These are phyloP conservation scores for Pterobdella sp. DNA, from an alignment of 2,888 invertebrate genomes.

Conservation along the genomic window DNA sequence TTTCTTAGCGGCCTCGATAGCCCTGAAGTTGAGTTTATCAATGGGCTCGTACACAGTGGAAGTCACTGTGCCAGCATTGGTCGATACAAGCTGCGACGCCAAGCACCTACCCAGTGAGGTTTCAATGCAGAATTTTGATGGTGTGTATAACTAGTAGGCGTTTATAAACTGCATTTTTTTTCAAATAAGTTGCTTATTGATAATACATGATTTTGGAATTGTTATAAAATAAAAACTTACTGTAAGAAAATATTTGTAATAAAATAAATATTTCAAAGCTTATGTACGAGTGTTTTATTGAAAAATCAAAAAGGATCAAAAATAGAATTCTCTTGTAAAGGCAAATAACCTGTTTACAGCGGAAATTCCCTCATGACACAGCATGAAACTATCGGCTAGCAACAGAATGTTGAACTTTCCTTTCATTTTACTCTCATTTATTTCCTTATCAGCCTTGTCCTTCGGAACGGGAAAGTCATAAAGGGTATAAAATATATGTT, in stretches of 20 bases:
- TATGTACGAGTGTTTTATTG: too few species aligned
- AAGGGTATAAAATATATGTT: not conserved
- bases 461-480: not conserved
- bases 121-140: too few species aligned
- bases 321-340: too few species aligned
- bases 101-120: too few species aligned
- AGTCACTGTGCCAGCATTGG: slow-evolving; percentile 27
- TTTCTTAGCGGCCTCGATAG: slow-evolving; percentile 15
- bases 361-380: slow-evolving; percentile 23
- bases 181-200: too few species aligned
- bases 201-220: too few species aligned
- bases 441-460: not conserved
- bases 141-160: too few species aligned
- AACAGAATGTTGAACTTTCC: slow-evolving; percentile 27
- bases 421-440: not conserved
- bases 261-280: too few species aligned
- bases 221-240: too few species aligned
- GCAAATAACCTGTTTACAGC: slow-evolving; percentile 26
- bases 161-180: too few species aligned
- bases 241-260: too few species aligned
- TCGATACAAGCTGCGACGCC: slow-evolving; percentile 7
- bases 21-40: slow-evolving; percentile 2
- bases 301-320: too few species aligned
- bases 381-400: slow-evolving; percentile 24
- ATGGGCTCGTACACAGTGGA: slow-evolving; percentile 21